A percentile compares a stretch with the other conserved stretches of the same genome.
Conservation (phyloP, 2,888 invertebrate genomes). For the Oeneis ivallda region DNA sequence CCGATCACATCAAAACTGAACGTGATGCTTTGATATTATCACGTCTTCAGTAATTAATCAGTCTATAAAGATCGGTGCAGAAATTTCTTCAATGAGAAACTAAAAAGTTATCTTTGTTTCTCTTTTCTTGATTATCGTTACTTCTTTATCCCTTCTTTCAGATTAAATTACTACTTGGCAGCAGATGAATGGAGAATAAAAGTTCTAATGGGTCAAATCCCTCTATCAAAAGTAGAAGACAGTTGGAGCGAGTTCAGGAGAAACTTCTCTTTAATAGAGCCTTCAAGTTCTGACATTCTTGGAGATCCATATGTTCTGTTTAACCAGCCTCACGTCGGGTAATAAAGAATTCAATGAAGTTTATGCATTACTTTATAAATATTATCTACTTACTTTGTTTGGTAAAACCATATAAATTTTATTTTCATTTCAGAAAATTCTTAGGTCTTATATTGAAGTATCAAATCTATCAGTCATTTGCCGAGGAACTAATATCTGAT, state of each 20-base stretch:
- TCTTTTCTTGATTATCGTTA: not conserved
- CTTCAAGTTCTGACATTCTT: slow-evolving; percentile 74
- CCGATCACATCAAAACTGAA: too few species aligned
- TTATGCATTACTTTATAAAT: too few species aligned
- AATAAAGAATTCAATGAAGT: slow-evolving; percentile 39
- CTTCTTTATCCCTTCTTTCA: slow-evolving; percentile 46
- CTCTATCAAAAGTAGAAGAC: slow-evolving; percentile 55
- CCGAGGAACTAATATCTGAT: slow-evolving; percentile 70
- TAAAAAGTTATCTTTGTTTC: not conserved
- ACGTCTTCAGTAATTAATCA: too few species aligned
- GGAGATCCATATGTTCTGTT: slow-evolving; percentile 75
- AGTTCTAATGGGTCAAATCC: slow-evolving; percentile 63
- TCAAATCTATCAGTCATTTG: slow-evolving; percentile 78
- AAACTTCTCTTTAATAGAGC: slow-evolving; percentile 71
- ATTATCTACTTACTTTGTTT: not conserved
- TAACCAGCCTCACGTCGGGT: slow-evolving; percentile 82
- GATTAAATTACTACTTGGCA: slow-evolving; percentile 79
- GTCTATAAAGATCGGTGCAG: too few species aligned
- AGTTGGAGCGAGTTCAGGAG: slow-evolving; percentile 79
- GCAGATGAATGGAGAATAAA: slow-evolving; percentile 81
- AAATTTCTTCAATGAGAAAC: not conserved
- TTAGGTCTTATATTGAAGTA: slow-evolving; percentile 81
- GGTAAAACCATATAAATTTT: not conserved
- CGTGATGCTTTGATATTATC: too few species aligned
- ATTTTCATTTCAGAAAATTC: slow-evolving; percentile 73